Evolutionary conservation across 2,113 vertebrate species (phyloP).

Genomic region (Nicator chloris): DNA sequence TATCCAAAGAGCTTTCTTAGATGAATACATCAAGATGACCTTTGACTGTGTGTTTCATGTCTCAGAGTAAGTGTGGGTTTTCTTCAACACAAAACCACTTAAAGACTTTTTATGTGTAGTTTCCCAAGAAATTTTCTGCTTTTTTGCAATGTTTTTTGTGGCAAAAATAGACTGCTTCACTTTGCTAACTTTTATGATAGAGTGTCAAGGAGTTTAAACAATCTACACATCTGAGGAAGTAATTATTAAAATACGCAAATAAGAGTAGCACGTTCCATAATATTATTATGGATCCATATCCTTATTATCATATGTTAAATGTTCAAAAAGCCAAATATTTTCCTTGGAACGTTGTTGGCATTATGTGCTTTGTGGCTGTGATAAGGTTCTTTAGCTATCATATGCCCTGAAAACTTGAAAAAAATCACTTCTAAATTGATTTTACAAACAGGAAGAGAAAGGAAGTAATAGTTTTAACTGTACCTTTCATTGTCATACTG

Average conservation of each 20-base stretch:
- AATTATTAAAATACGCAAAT: not conserved
- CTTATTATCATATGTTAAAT: not conserved
- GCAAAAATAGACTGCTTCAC: not conserved
- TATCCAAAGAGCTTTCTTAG: not conserved
- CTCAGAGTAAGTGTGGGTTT: not conserved
- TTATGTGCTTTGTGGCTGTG: not conserved
- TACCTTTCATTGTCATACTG: not conserved
- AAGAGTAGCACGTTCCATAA: not conserved
- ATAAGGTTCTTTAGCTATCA: not conserved
- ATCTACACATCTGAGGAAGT: not conserved
- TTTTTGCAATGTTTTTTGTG: not conserved
- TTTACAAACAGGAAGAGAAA: not conserved
- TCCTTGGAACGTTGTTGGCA: not conserved
- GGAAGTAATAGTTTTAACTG: not conserved
- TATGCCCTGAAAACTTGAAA: not conserved
- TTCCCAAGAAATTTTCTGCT: not conserved
- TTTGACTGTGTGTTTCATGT: not conserved
- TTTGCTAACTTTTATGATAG: not conserved
- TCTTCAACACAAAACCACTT: not conserved
- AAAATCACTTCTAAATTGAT: not conserved
- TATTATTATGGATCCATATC: not conserved
- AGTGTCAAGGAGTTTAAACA: not conserved
- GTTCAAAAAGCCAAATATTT: conserved; percentile 21
- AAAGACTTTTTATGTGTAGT: not conserved
- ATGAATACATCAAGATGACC: not conserved